These are phyloP conservation scores for Rhyacophila evoluta DNA, from an alignment of 2,888 invertebrate genomes.

Conservation along the genomic window DNA sequence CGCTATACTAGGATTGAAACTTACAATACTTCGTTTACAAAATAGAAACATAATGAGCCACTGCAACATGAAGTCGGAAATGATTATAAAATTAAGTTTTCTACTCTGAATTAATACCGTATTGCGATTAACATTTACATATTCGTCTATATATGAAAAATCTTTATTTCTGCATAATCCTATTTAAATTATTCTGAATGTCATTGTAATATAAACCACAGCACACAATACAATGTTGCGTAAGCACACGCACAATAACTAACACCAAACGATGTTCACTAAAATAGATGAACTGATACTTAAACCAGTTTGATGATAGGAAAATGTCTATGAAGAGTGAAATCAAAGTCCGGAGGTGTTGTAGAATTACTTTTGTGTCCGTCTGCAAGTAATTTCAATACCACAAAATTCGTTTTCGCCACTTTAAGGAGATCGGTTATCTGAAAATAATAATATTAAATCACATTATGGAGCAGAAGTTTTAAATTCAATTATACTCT, in stretches of 20 bases:
- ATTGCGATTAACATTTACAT: too few species aligned
- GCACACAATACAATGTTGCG: neutral
- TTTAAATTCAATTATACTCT: too few species aligned
- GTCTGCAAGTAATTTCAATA: conserved; percentile 90
- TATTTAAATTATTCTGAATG: neutral
- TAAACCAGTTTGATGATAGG: conserved; percentile 84
- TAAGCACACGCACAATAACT: neutral
- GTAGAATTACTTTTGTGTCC: conserved; percentile 92
- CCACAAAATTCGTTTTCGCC: conserved; percentile 96
- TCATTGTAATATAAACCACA: neutral
- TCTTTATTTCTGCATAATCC: too few species aligned
- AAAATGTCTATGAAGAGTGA: conserved; percentile 89
- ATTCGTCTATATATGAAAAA: too few species aligned
- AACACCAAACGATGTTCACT: conserved; percentile 11
- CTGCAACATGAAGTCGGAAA: too few species aligned
- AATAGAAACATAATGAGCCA: too few species aligned
- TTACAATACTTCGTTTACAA: too few species aligned
- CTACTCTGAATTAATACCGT: too few species aligned
- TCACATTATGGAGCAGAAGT: too few species aligned
- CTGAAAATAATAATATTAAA: conserved; percentile 68
- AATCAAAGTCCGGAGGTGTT: conserved; percentile 91
- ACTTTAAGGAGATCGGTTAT: conserved; percentile 86
- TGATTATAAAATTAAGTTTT: too few species aligned
- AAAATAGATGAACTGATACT: neutral
- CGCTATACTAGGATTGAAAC: too few species aligned